phyloP scores from a whole-genome alignment of 2,888 invertebrate species.

The Therioaphis trifolii region DNA sequence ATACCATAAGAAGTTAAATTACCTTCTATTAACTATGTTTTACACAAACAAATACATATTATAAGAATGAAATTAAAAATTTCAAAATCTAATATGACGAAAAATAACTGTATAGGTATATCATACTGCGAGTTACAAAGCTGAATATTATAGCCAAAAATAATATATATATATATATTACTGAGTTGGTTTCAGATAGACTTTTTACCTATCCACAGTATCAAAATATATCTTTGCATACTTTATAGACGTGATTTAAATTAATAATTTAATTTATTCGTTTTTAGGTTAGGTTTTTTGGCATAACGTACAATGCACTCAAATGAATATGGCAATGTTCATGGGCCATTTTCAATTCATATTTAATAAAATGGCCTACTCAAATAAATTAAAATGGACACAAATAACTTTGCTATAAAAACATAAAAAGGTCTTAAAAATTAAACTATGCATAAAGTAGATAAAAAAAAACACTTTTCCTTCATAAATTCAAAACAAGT shows the following conservation, averaged over 20 bases:
- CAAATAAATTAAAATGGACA: conserved; percentile 17
- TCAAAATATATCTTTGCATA: no score
- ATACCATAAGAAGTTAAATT: no score
- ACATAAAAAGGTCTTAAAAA: conserved; percentile 33
- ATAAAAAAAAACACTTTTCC: conserved; percentile 10
- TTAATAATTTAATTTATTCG: conserved; percentile 36
- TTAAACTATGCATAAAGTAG: conserved; percentile 21
- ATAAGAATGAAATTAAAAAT: no score
- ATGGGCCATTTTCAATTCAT: conserved; percentile 15
- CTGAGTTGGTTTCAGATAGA: no score
- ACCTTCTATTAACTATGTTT: no score
- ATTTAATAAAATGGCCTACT: conserved; percentile 44
- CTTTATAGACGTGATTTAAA: conserved; percentile 9
- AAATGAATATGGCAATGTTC: background rate
- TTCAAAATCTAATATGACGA: no score
- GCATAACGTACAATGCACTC: conserved; percentile 23
- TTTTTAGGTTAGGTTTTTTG: conserved; percentile 25
- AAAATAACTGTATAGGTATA: no score
- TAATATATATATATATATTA: no score
- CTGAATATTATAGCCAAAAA: no score
- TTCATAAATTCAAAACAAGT: background rate
- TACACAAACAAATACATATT: no score
- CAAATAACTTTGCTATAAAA: background rate
- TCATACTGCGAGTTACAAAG: no score
- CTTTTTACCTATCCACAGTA: no score